Evolutionary conservation across 2,113 vertebrate species (phyloP), one percentile per base, ranked within the genome.

Genomic region (Leiothrix lutea): DNA sequence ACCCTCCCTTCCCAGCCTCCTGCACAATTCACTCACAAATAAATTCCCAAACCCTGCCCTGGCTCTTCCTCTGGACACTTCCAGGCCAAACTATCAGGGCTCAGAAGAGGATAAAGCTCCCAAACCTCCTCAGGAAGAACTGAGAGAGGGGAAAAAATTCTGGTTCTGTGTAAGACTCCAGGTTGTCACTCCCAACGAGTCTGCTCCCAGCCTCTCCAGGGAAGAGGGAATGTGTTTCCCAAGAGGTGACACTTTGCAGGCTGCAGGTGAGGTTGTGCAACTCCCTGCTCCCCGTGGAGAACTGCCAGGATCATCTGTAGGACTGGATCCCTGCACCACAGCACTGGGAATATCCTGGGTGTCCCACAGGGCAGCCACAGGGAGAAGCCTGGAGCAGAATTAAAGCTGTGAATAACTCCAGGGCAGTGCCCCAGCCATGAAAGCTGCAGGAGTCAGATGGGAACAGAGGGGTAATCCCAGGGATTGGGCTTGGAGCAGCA

Each of bases 261-360:
- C n/a, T 16, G 72, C 42, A 6, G 90, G 65, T 5, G 54, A 77
- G 61, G 67, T 44, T 94, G 89, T 54, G 85, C 90, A 80, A 62
- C 38, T 9, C 33, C 5, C 73, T 29, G 5, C 11, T 77, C 20
- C 26, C 61, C 28, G 0, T 7, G 86, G 89, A 94, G 78, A 16
- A 0, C 53, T 33, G 91, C 91, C 95, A 95, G 81, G 66, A 61
- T 48, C 45, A 29, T 93, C 45, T 86, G 92, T 38, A 66, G 88
- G 78, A n/a, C 44, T 19, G 20, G 66, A 26, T 21, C 44, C 53
- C 78, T 10, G 36, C 73, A 60, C 28, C 70, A 4, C 74, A 47
- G 92, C 66, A 19, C 71, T 7, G 47, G 82, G 58, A 62, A 91
- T 45, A 67, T 25, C 78, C 78, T 29, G 60, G 15, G 25, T 16